A percentile compares a stretch with the other conserved stretches of the same genome.
Conservation (phyloP, 2,113 vertebrate genomes). For the Dicaeum eximium region DNA sequence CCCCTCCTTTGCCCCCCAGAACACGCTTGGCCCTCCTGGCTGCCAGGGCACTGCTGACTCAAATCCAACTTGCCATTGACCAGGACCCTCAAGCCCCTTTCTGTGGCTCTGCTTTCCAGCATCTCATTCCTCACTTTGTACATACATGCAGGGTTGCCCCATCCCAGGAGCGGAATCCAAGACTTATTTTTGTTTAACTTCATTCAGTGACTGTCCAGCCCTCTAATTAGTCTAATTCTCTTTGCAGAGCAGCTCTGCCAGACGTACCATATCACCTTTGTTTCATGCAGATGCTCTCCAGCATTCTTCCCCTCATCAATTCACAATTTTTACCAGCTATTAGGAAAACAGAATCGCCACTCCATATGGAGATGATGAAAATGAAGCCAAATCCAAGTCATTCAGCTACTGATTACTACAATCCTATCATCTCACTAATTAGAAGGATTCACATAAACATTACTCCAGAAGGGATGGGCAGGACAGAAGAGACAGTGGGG, state of each 20-base stretch:
- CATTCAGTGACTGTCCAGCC: background rate
- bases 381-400: background rate
- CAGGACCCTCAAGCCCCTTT: too few species aligned
- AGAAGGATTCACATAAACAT: background rate
- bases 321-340: background rate
- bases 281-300: background rate
- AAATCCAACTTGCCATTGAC: accelerated
- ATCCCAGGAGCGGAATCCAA: background rate
- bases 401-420: background rate
- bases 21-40: accelerated
- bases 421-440: background rate
- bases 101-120: accelerated
- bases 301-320: background rate
- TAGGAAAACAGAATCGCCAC: background rate
- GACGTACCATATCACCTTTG: background rate
- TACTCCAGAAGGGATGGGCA: background rate
- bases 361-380: background rate
- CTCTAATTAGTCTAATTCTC: background rate
- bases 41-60: background rate
- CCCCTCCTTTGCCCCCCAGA: background rate
- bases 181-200: background rate
- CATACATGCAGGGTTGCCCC: accelerated
- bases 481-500: background rate
- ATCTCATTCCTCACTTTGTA: background rate
- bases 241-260: background rate